Percentiles rank a stretch among this genome's conserved stretches.
Evolutionary conservation across 2,888 invertebrate genomes (phyloP).

Genomic region (Buathra laborator): DNA sequence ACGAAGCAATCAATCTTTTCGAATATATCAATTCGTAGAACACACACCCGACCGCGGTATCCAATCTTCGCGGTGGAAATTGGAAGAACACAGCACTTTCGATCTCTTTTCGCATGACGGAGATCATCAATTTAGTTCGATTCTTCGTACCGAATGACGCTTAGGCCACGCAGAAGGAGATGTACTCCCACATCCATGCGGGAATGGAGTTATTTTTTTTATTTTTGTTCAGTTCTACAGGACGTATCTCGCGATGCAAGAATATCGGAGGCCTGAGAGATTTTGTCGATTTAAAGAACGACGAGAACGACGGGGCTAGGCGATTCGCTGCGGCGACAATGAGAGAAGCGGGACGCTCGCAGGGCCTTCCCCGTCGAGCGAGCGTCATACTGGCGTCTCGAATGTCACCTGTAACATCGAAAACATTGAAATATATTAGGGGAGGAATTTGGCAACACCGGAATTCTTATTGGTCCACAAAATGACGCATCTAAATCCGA

Average conservation of each 20-base stretch:
- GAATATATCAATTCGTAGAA: constrained; percentile 3
- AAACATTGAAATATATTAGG: neutral
- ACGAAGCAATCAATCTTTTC: constrained; percentile 5
- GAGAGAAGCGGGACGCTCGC: constrained; percentile 81
- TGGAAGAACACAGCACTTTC: constrained; percentile 63
- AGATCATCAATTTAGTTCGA: constrained; percentile 7
- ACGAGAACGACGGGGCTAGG: constrained; percentile 80
- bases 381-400: constrained; percentile 84
- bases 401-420: constrained; percentile 80
- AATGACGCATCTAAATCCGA: too few species aligned
- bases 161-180: constrained; percentile 56
- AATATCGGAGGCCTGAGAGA: constrained; percentile 44
- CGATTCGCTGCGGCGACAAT: constrained; percentile 79
- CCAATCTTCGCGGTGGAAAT: constrained; percentile 28
- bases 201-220: neutral
- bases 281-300: constrained; percentile 20
- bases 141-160: constrained; percentile 37
- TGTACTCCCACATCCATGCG: neutral
- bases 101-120: constrained; percentile 13
- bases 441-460: too few species aligned
- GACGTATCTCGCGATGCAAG: constrained; percentile 39
- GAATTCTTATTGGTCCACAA: too few species aligned
- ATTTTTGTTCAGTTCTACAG: constrained; percentile 4
- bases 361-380: constrained; percentile 83
- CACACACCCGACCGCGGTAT: constrained; percentile 19